A percentile compares a stretch with the other conserved stretches of the same genome.
These are phyloP conservation scores for Pristionchus entomophagus DNA, from an alignment of 2,888 invertebrate genomes.

Conservation along the genomic window DNA sequence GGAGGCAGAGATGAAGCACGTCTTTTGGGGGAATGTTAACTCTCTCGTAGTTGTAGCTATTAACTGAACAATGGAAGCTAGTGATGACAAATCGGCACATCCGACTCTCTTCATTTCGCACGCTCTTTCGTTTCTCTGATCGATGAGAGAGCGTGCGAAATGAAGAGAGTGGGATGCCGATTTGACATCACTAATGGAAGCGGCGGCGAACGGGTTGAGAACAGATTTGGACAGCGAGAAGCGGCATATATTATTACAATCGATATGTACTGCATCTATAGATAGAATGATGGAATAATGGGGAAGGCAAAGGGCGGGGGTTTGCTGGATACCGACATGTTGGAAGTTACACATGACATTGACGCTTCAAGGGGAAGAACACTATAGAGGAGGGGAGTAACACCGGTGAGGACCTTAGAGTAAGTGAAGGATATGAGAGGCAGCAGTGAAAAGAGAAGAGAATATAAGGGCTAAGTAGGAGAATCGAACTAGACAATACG, in stretches of 20 bases:
- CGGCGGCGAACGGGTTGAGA: neutral
- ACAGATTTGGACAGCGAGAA: constrained; percentile 9
- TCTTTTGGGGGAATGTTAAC: constrained; percentile 42
- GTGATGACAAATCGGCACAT: no score
- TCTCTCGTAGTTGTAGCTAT: constrained; percentile 31
- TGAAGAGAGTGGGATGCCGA: no score
- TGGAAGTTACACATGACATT: constrained; percentile 41
- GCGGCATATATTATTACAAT: constrained; percentile 32
- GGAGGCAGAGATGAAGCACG: constrained; percentile 25
- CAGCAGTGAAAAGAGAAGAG: neutral
- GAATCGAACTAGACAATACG: constrained; percentile 39
- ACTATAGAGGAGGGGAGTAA: neutral
- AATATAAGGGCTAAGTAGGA: neutral
- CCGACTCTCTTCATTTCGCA: no score
- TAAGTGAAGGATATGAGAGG: constrained; percentile 28
- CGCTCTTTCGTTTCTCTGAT: no score
- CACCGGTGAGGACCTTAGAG: constrained; percentile 44
- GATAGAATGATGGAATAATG: neutral
- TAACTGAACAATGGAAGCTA: neutral
- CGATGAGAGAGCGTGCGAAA: no score
- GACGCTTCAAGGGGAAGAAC: neutral
- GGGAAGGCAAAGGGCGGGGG: neutral
- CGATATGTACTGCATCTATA: constrained; percentile 18
- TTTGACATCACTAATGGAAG: no score
- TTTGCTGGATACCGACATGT: constrained; percentile 42